Conservation (phyloP, 1,140 invertebrate genomes). For the Nasonia longicornis region DNA sequence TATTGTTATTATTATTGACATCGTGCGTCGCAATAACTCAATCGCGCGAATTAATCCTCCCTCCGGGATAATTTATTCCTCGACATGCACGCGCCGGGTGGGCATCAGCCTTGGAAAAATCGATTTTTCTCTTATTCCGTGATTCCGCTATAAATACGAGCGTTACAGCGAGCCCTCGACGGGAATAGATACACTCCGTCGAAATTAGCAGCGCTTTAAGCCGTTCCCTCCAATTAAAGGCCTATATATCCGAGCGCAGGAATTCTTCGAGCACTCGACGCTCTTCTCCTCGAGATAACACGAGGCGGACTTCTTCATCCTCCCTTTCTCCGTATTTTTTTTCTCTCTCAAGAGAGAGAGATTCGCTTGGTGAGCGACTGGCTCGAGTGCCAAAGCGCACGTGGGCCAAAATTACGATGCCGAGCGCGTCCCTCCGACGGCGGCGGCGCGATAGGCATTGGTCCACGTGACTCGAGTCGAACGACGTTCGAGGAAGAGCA, state of each 20-base stretch:
- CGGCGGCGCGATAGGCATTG: constrained; percentile 28
- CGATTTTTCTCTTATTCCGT: neutral
- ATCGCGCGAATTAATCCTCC: neutral
- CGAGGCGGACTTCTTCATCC: constrained; percentile 32
- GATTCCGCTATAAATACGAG: neutral
- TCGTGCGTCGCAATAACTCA: neutral
- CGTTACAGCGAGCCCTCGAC: neutral
- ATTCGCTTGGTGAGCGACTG: constrained; percentile 49
- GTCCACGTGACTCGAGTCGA: neutral
- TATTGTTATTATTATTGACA: neutral
- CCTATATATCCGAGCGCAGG: neutral
- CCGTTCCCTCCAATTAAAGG: constrained; percentile 32
- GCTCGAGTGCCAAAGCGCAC: constrained; percentile 34
- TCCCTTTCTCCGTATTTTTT: constrained; percentile 14
- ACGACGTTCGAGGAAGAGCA: neutral
- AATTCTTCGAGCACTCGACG: constrained; percentile 28
- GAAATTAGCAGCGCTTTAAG: neutral
- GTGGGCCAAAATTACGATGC: constrained; percentile 43
- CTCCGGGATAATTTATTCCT: neutral
- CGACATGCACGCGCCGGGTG: no score
- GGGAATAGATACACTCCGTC: neutral
- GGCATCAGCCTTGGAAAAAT: neutral
- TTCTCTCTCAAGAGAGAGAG: constrained; percentile 34
- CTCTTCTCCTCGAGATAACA: constrained; percentile 15
- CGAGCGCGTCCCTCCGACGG: constrained; percentile 32